A percentile compares a stretch with the other conserved stretches of the same genome.
phyloP scores from a whole-genome alignment of 2,888 invertebrate genomes.

The Chrysopilus asiliformis region DNA sequence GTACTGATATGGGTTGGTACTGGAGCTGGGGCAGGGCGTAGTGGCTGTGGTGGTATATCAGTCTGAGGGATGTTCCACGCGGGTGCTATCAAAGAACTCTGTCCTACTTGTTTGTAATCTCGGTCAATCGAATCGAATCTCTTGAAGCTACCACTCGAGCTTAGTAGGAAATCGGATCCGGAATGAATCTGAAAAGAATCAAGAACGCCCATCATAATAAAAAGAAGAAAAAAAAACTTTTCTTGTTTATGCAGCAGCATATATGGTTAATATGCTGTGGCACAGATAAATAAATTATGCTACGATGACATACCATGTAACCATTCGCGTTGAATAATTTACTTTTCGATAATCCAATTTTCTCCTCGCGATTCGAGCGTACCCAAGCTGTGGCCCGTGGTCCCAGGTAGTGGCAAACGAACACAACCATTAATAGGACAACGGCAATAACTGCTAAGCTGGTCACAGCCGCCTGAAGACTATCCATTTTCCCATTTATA shows the following conservation, averaged over 20 bases:
- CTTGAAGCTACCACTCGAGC: slow-evolving; percentile 49
- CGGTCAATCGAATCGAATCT: slow-evolving; percentile 50
- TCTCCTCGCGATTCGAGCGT: slow-evolving; percentile 34
- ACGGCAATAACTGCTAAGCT: slow-evolving; percentile 27
- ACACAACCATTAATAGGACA: slow-evolving; percentile 26
- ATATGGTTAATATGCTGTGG: too few species aligned
- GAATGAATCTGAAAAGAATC: slow-evolving; percentile 51
- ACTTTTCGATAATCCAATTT: slow-evolving; percentile 34
- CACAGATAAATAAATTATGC: neutral
- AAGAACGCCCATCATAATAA: too few species aligned
- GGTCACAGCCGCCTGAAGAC: slow-evolving; percentile 24
- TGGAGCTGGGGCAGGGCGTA: slow-evolving; percentile 46
- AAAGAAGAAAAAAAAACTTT: too few species aligned
- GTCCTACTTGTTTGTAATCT: slow-evolving; percentile 39
- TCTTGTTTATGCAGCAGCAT: too few species aligned
- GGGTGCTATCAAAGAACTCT: slow-evolving; percentile 31
- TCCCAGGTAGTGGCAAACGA: slow-evolving; percentile 31
- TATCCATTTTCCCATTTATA: slow-evolving; percentile 27
- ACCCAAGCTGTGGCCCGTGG: slow-evolving; percentile 32
- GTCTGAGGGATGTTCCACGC: slow-evolving; percentile 31
- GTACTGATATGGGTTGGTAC: slow-evolving; percentile 11
- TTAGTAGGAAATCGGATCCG: slow-evolving; percentile 48
- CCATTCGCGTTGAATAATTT: slow-evolving; percentile 50
- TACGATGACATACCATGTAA: slow-evolving; percentile 42
- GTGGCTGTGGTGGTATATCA: slow-evolving; percentile 50